Evolutionary conservation across 2,797 vertebrate species (phyloP), one percentile per base, ranked within the genome.

Genomic region (Lepilemur ruficaudatus): DNA sequence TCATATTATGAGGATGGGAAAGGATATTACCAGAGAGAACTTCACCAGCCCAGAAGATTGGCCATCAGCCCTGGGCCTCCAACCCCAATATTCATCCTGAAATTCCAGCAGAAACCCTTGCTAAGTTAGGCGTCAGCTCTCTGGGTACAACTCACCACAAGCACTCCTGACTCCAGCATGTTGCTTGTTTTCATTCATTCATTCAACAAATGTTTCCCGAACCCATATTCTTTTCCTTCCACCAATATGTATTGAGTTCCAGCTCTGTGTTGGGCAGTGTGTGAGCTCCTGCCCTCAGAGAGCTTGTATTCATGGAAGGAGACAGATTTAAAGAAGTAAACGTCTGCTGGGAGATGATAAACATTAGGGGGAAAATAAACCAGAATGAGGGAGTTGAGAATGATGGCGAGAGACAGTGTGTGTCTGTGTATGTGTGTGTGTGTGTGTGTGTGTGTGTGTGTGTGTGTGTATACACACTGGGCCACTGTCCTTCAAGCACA

Each of bases 91-190:
- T 46, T 52, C 25, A 28, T 25, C 57, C 25, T 28, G 23, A 28
- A 59, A 25, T 30, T 50, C 70, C 38, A 9, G 2, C 32, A 63
- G 91, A 85, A 75, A 80, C 32, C 63, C 14, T 28, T 12, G 59
- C 48, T 59, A 12, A 59, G 15, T 13, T 12, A 52, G 20, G 70
- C 5, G 22, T 25, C 20, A 48, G 8, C 23, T 69, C 81, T 46
- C 43, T 9, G 14, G 22, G 18, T 1, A 28, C 18, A 35, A 70
- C 25, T 50, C 0, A 28, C 23, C 10, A 0, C 7, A 17, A 57
- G 23, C 30, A 17, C 12, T 76, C 35, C 8, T 10, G 18, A 41
- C 9, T 57, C 48, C 18, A 2, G 13, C 1, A 8, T 20, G 41
- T 50, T 28, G 46, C 41, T 75, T 73, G n/a, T 48, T 69, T 63